Evolutionary conservation across 1,140 invertebrate genomes (phyloP).

Genomic region (Calliphora vicina): DNA sequence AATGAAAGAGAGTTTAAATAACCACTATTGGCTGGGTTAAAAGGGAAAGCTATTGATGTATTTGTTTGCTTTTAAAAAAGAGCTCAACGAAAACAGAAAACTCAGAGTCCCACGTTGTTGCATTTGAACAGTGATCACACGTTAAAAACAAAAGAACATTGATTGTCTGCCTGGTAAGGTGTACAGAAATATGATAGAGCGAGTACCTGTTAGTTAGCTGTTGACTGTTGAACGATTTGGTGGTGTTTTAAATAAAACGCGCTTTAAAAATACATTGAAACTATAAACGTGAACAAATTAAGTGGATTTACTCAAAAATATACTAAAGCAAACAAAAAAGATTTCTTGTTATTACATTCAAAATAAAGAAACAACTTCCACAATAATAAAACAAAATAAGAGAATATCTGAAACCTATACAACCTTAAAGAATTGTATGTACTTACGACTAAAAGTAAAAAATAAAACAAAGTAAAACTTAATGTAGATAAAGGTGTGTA

Average conservation of each 20-base stretch:
- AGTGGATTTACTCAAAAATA: conserved; percentile 20
- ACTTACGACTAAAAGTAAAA: background rate
- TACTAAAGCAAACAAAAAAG: conserved; percentile 1
- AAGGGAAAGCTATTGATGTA: background rate
- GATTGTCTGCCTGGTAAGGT: background rate
- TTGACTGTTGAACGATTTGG: conserved; percentile 31
- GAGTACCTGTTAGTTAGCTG: conserved; percentile 27
- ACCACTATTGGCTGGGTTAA: background rate
- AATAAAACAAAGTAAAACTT: background rate
- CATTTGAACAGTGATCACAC: background rate
- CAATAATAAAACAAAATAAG: background rate
- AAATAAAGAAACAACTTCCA: conserved; percentile 6
- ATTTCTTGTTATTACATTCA: background rate
- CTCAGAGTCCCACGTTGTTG: background rate
- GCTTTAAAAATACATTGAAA: background rate
- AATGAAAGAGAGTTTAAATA: background rate
- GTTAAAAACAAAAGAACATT: background rate
- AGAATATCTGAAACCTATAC: background rate
- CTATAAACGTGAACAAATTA: background rate
- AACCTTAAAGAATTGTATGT: background rate
- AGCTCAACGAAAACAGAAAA: background rate
- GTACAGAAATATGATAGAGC: background rate
- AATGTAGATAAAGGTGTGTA: conserved; percentile 9
- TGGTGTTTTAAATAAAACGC: conserved; percentile 15
- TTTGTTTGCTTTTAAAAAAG: background rate